Evolutionary conservation across 2,888 invertebrate genomes (phyloP).

Genomic region (Leucania comma): DNA sequence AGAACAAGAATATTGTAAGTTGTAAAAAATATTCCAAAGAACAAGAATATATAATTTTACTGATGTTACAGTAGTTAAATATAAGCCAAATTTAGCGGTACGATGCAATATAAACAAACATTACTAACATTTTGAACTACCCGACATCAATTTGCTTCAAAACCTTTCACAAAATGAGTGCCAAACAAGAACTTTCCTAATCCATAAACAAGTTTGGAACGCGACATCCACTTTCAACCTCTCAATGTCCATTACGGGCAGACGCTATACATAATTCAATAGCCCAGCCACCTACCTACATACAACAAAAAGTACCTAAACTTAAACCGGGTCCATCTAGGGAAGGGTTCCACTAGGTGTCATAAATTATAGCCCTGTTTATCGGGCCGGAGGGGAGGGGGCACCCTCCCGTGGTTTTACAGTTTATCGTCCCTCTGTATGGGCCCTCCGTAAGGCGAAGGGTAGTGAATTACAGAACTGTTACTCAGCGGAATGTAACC

Average conservation of each 20-base stretch:
- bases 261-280: conserved; percentile 66
- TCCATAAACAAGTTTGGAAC: conserved; percentile 45
- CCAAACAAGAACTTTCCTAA: conserved; percentile 37
- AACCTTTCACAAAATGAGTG: conserved; percentile 15
- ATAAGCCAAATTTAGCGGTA: neutral
- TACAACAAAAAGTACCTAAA: conserved; percentile 60
- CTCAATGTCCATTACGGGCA: conserved; percentile 62
- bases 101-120: neutral
- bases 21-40: too few species aligned
- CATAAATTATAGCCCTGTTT: conserved; percentile 90
- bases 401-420: conserved; percentile 88
- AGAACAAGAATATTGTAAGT: too few species aligned
- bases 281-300: conserved; percentile 49
- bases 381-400: conserved; percentile 83
- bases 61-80: neutral
- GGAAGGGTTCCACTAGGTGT: conserved; percentile 84
- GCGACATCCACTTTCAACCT: conserved; percentile 44
- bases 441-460: conserved; percentile 80
- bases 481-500: conserved; percentile 85
- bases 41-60: too few species aligned
- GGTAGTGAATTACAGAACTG: conserved; percentile 83
- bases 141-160: conserved; percentile 2
- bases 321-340: conserved; percentile 73
- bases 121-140: neutral
- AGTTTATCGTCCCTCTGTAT: conserved; percentile 88